Evolutionary conservation across 92 coral and sea anemone genomes (phyloP).

Genomic region (Epizoanthus fatuus): DNA sequence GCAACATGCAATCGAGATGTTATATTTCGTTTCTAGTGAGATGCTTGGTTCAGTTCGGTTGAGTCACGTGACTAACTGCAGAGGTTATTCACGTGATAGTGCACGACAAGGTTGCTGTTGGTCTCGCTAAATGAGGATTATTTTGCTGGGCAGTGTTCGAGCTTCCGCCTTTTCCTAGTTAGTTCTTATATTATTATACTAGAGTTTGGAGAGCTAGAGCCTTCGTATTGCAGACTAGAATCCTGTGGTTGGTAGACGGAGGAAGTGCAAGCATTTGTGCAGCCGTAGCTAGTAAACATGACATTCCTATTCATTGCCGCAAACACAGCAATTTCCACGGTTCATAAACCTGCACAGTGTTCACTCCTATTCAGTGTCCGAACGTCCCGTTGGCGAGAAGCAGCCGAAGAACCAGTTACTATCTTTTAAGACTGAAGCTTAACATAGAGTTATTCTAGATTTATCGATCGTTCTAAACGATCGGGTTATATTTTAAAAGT

Average conservation of each 20-base stretch:
- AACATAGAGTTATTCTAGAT: too few species aligned
- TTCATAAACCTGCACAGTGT: too few species aligned
- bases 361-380: not conserved
- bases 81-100: not conserved
- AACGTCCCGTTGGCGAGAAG: not conserved
- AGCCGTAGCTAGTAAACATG: not conserved
- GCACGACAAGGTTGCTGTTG: not conserved
- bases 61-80: not conserved
- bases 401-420: too few species aligned
- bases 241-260: not conserved
- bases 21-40: conserved; percentile 35
- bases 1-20: conserved; percentile 20
- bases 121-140: not conserved
- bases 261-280: not conserved
- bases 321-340: conserved; percentile 5
- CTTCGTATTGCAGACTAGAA: not conserved
- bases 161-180: not conserved
- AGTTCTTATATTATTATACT: not conserved
- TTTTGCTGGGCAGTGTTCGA: conserved; percentile 8
- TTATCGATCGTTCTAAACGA: too few species aligned
- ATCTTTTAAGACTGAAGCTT: too few species aligned
- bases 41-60: conserved; percentile 20
- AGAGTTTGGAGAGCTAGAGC: not conserved
- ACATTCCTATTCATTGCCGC: conserved; percentile 18
- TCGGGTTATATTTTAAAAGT: too few species aligned